These are phyloP conservation scores for Nymphicus hollandicus DNA, from an alignment of 2,113 vertebrate genomes.

Conservation along the genomic window DNA sequence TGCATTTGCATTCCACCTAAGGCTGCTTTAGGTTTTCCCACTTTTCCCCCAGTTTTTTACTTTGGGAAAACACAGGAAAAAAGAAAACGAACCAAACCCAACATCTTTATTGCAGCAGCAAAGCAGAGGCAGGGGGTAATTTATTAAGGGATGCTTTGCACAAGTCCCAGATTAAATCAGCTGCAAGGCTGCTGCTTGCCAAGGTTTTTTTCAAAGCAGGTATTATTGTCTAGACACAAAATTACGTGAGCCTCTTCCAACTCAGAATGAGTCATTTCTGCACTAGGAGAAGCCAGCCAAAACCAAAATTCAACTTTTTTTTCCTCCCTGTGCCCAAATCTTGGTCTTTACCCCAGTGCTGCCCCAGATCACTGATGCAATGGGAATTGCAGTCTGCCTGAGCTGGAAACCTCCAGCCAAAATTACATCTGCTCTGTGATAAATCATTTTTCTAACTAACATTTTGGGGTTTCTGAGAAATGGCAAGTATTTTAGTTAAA, in stretches of 20 bases:
- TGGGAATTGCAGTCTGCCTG: rapidly evolving
- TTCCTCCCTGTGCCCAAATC: not conserved
- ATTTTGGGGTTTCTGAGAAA: rapidly evolving
- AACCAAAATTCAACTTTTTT: not conserved
- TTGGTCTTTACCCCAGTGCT: rapidly evolving
- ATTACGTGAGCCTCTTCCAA: not conserved
- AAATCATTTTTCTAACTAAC: not conserved
- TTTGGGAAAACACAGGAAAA: not conserved
- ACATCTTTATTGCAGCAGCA: not conserved
- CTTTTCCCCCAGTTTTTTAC: not conserved
- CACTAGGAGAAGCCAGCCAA: not conserved
- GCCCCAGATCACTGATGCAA: rapidly evolving
- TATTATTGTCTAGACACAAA: slow-evolving; percentile 25
- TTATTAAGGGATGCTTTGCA: not conserved
- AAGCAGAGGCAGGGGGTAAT: not conserved
- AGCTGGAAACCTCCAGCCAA: not conserved
- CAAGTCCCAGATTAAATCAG: not conserved
- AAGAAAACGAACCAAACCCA: not conserved
- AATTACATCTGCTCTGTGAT: rapidly evolving
- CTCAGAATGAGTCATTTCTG: not conserved
- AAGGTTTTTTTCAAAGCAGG: not conserved
- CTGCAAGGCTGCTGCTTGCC: not conserved
- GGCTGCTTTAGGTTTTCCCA: not conserved
- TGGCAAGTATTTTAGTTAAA: rapidly evolving
- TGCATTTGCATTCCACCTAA: rapidly evolving